Evolutionary conservation across 2,113 vertebrate genomes (phyloP), one percentile per base, ranked within the genome.

Genomic region (Campylorhamphus procurvoides): DNA sequence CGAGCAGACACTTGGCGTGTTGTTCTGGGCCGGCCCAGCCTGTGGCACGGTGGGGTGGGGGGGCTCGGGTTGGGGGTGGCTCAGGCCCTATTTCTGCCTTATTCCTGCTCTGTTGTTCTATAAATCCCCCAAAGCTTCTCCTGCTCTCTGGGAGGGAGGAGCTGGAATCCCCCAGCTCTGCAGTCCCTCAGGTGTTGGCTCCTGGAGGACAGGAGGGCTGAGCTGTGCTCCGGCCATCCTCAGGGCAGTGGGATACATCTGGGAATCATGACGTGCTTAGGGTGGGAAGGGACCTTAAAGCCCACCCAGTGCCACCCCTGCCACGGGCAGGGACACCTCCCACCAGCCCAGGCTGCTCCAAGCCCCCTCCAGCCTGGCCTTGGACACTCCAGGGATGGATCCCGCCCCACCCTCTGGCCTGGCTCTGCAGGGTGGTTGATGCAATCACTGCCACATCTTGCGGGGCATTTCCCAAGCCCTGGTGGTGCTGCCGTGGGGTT

Each of bases 121-220:
- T 20, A 15, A 49, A 58, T 24, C 35, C 37, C 22, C 33, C 40
- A 2, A 3, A 27, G 46, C 35, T 12, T 42, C 69, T 60, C 31
- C 22, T 8, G 49, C 55, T 18, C 46, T 19, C 17, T 0, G 0
- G 53, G 68, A 29, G 52, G 74, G 44, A 68, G 75, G 55, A 71
- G 62, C 42, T 29, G 8, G 39, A 3, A 1, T 5, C 5, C 10
- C 37, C 44, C 66, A 29, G 39, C 15, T 31, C 18, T 10, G 7
- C 39, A 0, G 29, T 42, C 24, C 60, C 11, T 20, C 27, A 2
- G 23, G 39, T 3, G 49, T 1, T 42, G 42, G 1, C 35, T 46
- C 20, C 44, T 2, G 1, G 1, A 8, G 33, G 18, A 0, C 53
- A 24, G 15, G 11, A 1, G 13, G 31, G 85, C 7, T 12, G 40